Evolutionary conservation across 2,113 vertebrate species (phyloP), one percentile per base, ranked within the genome.

Genomic region (Lampris incognitus): DNA sequence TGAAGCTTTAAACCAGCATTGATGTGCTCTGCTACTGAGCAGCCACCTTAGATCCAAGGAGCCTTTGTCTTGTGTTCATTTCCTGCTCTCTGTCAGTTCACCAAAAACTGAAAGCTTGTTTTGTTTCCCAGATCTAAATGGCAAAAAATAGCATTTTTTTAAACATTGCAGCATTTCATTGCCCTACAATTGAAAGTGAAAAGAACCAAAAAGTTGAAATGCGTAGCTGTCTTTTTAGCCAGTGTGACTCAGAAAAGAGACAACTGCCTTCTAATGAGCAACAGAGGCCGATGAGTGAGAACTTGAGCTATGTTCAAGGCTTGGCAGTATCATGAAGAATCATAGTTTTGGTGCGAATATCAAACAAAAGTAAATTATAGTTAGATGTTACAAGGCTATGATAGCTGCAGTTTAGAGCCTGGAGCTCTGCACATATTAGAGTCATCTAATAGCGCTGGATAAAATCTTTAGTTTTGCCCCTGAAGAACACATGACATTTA

Each of bases 1-100:
- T 85, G 85, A 84, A 84, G 76, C 81, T 83, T 91, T 92, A 92
- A 93, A 94, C 91, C 90, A 91, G 83, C 82, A 64, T 76, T 86
- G 89, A 89, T 91, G 88, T 80, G 84, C 69, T 79, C 70, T 83
- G 83, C 78, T 79, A 81, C 75, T 88, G 83, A 85, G 88, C 87
- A 86, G 68, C 87, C 88, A 88, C 88, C 90, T 90, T 76, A 36
- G 88, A 91, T 85, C 86, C 71, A 82, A 87, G 68, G 75, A 88
- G 88, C 86, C 78, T 86, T 93, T 92, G 92, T 94, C 85, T 89
- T 78, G 88, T 88, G 90, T 92, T 91, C 87, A 89, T 88, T 85
- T 85, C 84, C 79, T 79, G 86, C 89, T 82, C 75, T 91, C 88
- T 85, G 87, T 90, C 87, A 78, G 71, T 82, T 78, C 66, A 78